These are phyloP conservation scores for Osmerus eperlanus DNA, from an alignment of 2,113 vertebrate genomes.

Conservation along the genomic window DNA sequence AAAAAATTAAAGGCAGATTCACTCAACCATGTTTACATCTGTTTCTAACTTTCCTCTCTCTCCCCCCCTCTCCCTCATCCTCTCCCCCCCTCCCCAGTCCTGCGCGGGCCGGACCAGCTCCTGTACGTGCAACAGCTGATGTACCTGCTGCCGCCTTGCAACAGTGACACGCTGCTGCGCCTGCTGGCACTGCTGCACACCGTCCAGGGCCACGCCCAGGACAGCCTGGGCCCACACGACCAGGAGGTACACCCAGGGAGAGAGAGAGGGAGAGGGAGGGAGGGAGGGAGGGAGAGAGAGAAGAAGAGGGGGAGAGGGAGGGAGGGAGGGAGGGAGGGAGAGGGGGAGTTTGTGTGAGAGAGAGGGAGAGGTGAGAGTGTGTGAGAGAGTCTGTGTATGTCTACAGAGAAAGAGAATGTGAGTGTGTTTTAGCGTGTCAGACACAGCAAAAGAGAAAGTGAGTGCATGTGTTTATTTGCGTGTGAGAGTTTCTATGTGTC, in stretches of 20 bases:
- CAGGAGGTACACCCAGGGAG: conserved; percentile 69
- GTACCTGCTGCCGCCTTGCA: conserved; percentile 86
- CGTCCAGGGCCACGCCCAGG: conserved; percentile 78
- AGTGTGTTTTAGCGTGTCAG: neutral
- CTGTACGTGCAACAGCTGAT: conserved; percentile 83
- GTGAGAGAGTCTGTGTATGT: neutral
- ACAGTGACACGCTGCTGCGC: conserved; percentile 87
- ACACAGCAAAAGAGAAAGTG: neutral
- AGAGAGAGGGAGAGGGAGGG: neutral
- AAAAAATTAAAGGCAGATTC: no score
- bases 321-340: neutral
- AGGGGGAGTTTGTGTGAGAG: neutral
- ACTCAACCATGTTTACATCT: neutral
- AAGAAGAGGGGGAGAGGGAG: neutral
- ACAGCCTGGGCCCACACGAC: conserved; percentile 69
- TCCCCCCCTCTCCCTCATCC: neutral
- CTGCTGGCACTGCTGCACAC: conserved; percentile 78
- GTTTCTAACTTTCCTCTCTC: neutral
- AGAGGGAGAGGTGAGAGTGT: neutral
- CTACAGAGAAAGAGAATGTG: neutral
- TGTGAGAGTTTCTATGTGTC: neutral
- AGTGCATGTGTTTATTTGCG: neutral
- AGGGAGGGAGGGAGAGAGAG: neutral
- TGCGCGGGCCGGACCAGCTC: conserved; percentile 75
- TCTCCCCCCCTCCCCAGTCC: conserved; percentile 55